Evolutionary conservation across 2,888 invertebrate species (phyloP), one percentile per base, ranked within the genome.

Genomic region (Drosophila mimica): DNA sequence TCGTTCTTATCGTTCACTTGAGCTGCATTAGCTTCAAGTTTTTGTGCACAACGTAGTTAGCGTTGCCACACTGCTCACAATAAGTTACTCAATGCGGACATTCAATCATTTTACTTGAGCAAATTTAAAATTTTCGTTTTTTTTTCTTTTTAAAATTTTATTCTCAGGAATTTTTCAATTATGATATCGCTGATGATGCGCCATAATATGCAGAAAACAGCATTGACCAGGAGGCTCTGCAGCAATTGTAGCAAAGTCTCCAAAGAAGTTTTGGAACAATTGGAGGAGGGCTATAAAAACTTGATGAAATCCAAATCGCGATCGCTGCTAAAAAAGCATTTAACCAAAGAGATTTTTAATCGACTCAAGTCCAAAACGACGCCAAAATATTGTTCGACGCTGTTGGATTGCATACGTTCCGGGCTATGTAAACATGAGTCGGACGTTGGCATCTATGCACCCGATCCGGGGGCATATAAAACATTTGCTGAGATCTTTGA

Each of bases 401-500:
- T 99, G 74, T 94, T 98, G 92, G 98, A 99, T 94, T 97, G 97
- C 92, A 97, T 99, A 93, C 98, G 98, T 93, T 99, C 99, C 86
- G 99, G 98, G 96, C 94, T 98, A 91, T 97, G 98, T 94, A 99
- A 99, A 94, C 96, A 96, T 92, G 99, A 99, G 94, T 98, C 98
- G 78, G 98, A 98, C 90, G 97, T 98, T 79, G 99, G 99, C 92
- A 97, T 99, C 94, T 99, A 99, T 93, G 99, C 99, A 62, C 98
- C 99, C 62, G 99, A 99, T 93, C 98, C 99, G 74, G 99, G 99
- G 94, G 94, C 98, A 57, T 99, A 99, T 95, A 95, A 96, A 83
- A 95, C 96, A 58, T 99, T 99, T 94, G 95, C 97, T 69, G 97
- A 97, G 56, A 95, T 99, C 79, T 99, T 99, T 93, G 97, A 99